Base-by-base conservation (phyloP, 2,888 invertebrate genomes). In the Leucophenga maculata region DNA sequence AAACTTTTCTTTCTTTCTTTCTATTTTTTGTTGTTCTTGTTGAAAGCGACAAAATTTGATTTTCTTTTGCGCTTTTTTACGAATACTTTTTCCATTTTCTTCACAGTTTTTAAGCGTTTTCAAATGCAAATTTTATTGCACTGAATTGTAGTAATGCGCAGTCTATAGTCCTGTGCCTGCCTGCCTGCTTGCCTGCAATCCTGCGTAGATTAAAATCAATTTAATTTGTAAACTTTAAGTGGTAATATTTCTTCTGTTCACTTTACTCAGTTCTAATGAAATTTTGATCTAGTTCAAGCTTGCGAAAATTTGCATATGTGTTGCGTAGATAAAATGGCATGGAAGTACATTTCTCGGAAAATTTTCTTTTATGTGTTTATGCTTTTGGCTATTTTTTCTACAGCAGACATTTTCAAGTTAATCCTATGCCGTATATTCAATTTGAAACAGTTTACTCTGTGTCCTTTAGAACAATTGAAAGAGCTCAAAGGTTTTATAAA, bases 171-270 rank as follows among this genome's bases (percentile, higher is more conserved):
- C 50, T 50, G 50, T n/a, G 50, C 1, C 50, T 50, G 55, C n/a
- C n/a, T n/a, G n/a, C n/a, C n/a, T n/a, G n/a, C n/a, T n/a, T n/a
- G n/a, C n/a, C n/a, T n/a, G n/a, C n/a, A n/a, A n/a, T 20, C 18
- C 13, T 60, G 60, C 20, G 71, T 68, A 81, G 83, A 83, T 83
- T 81, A 80, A 80, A 80, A 80, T 83, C 83, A 83, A 83, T 80
- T 80, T 83, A 83, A 83, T 83, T 80, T 83, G 83, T 78, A 74
- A 76, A 79, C 78, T 77, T 74, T 76, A 81, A 83, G 78, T 81
- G 82, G 83, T 78, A 78, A 79, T 81, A 79, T 75, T 79, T 20
- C 9, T 50, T 50, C 18, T 26, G 26, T n/a, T n/a, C 39, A 39
- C 18, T 54, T 54, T 54, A n/a, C 13, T 18, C 4, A 13, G 54